Conservation (phyloP, 2,888 invertebrate genomes). For the Amorpha juglandis region DNA sequence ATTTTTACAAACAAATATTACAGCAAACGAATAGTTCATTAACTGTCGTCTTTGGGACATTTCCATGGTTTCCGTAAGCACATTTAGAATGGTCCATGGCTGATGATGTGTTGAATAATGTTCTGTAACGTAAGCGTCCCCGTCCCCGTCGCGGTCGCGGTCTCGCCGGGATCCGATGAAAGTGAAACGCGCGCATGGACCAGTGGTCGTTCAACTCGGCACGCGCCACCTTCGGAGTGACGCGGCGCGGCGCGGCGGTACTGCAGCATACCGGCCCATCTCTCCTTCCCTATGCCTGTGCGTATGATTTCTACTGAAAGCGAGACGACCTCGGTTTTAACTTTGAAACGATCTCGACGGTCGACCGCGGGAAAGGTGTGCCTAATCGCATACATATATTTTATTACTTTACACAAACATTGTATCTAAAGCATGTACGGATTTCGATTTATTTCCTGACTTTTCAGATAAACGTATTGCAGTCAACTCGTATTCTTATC, state of each 20-base stretch:
- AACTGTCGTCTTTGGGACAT: neutral
- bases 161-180: slow-evolving; percentile 66
- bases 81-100: slow-evolving; percentile 26
- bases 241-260: slow-evolving; percentile 2
- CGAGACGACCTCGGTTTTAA: slow-evolving; percentile 11
- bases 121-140: slow-evolving; percentile 41
- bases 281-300: slow-evolving; percentile 49
- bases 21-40: slow-evolving; percentile 1
- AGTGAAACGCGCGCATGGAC: slow-evolving; percentile 76
- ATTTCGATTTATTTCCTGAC: neutral
- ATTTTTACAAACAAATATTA: neutral
- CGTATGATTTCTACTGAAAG: slow-evolving; percentile 25
- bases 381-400: neutral
- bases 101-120: slow-evolving; percentile 53
- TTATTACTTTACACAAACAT: neutral
- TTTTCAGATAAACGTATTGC: slow-evolving; percentile 4
- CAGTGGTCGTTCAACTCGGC: slow-evolving; percentile 83
- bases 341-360: slow-evolving; percentile 26
- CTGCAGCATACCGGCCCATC: slow-evolving; percentile 45
- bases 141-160: slow-evolving; percentile 33
- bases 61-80: slow-evolving; percentile 11
- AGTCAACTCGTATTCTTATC: neutral
- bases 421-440: neutral
- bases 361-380: neutral
- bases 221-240: slow-evolving; percentile 71